Evolutionary conservation across 2,888 invertebrate species (phyloP).

Genomic region (Julus scandinavius): DNA sequence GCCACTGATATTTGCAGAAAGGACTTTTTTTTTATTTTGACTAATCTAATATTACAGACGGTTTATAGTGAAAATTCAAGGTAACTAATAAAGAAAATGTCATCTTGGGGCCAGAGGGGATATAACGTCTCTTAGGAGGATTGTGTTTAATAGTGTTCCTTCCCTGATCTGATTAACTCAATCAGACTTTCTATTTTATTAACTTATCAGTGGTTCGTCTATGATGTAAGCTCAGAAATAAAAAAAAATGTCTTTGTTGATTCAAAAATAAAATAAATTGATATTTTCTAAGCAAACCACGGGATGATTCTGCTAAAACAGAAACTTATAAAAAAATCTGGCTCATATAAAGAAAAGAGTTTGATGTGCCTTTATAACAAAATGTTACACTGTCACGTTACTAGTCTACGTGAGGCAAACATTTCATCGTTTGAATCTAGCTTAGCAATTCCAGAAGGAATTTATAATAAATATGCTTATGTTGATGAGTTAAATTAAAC

Average conservation of each 20-base stretch:
- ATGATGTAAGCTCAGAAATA: not conserved
- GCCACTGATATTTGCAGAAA: not conserved
- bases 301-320: not conserved
- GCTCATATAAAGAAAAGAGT: not conserved
- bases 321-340: not conserved
- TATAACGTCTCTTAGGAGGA: not conserved
- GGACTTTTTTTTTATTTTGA: not conserved
- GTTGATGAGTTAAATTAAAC: not conserved
- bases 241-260: not conserved
- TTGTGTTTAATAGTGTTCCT: not conserved
- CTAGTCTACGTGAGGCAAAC: no score
- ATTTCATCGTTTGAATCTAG: no score
- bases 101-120: not conserved
- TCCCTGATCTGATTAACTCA: not conserved
- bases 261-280: not conserved
- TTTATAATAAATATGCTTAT: not conserved
- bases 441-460: not conserved
- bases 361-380: not conserved
- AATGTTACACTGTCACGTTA: not conserved
- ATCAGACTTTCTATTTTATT: not conserved
- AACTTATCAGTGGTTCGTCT: not conserved
- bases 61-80: not conserved
- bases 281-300: not conserved
- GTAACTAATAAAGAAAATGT: conserved; percentile 4
- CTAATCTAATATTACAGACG: not conserved